Conservation (phyloP, 2,113 vertebrate species). For the Prolemur simus region DNA sequence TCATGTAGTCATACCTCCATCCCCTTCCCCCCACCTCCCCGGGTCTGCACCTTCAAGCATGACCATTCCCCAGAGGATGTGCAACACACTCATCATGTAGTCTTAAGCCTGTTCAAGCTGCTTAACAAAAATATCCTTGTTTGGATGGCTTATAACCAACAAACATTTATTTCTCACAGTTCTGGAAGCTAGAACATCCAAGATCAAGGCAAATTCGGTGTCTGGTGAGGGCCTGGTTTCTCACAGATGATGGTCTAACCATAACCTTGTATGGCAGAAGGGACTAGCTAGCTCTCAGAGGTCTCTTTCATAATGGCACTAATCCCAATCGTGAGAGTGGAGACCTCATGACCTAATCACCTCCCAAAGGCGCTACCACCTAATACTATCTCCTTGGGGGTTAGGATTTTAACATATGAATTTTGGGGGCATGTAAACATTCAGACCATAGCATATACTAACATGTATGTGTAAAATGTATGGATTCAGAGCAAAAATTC, state of each 20-base stretch:
- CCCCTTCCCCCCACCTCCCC: too few relatives aligned
- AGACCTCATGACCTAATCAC: not conserved
- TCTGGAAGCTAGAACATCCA: too few relatives aligned
- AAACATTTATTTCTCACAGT: not conserved
- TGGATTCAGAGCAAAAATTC: not conserved
- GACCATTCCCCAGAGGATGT: too few relatives aligned
- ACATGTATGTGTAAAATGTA: fast-evolving
- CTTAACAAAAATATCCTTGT: not conserved
- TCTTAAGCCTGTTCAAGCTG: not conserved
- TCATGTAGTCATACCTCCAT: too few relatives aligned
- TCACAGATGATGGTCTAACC: not conserved
- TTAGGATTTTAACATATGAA: not conserved
- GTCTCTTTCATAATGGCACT: not conserved
- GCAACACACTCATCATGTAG: too few relatives aligned
- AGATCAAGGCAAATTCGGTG: not conserved
- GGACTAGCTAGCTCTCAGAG: not conserved
- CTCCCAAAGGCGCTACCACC: not conserved
- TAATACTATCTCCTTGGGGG: not conserved
- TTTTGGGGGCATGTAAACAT: not conserved
- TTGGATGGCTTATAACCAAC: not conserved
- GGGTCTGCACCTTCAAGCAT: too few relatives aligned
- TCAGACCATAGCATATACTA: not conserved
- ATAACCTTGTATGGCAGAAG: not conserved
- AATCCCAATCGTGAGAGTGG: not conserved
- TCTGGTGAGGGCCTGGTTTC: not conserved